Evolutionary conservation across 30 jellyfish, hydroid and myxozoan genomes (phyloP).

Genomic region (Rhopilema esculentum): DNA sequence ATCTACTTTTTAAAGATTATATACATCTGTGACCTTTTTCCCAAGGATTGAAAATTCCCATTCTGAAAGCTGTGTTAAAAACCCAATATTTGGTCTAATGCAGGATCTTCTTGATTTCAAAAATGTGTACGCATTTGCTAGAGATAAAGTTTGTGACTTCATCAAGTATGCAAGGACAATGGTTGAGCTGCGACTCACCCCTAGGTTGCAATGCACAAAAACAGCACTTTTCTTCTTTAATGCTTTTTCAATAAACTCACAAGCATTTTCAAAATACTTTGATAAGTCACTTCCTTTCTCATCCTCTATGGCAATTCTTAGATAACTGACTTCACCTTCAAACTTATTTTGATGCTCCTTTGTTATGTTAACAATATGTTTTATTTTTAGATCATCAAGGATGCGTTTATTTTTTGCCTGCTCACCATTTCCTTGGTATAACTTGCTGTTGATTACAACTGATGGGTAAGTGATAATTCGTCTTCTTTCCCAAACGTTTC

Average conservation of each 20-base stretch:
- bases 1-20: conserved; percentile 10
- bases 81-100: conserved; percentile 85
- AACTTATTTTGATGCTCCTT: conserved; percentile 82
- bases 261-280: conserved; percentile 62
- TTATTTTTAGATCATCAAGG: conserved; percentile 66
- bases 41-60: conserved; percentile 82
- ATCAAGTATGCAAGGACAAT: conserved; percentile 74
- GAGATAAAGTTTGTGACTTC: conserved; percentile 59
- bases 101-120: conserved; percentile 84
- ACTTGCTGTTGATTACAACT: conserved; percentile 49
- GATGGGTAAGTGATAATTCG: conserved; percentile 79
- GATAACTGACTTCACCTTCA: conserved; percentile 58
- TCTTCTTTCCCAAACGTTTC: conserved; percentile 71
- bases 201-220: conserved; percentile 85
- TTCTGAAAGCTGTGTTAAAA: conserved; percentile 72
- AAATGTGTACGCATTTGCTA: conserved; percentile 62
- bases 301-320: conserved; percentile 78
- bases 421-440: conserved; percentile 93
- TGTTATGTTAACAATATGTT: conserved; percentile 78
- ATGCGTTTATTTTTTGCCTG: conserved; percentile 78
- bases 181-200: conserved; percentile 91
- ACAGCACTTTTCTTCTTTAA: conserved; percentile 67
- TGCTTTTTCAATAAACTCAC: conserved; percentile 77
- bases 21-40: conserved; percentile 45
- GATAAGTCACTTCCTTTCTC: conserved; percentile 47